Evolutionary conservation across 1,140 invertebrate genomes (phyloP), one percentile per base, ranked within the genome.

Genomic region (Tetraneura akinire): DNA sequence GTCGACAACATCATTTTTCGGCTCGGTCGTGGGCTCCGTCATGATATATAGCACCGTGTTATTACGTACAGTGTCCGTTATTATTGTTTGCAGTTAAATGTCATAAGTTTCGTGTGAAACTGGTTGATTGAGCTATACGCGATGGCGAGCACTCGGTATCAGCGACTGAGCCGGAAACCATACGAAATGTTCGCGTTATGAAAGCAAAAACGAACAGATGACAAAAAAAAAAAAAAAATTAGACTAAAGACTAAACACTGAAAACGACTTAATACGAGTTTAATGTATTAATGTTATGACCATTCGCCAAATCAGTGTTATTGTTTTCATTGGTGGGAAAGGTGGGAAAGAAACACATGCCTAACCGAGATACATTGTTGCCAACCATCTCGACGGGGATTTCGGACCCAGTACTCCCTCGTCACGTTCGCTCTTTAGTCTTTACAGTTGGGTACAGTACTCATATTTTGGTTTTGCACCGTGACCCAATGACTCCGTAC

Each of bases 311-410:
- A 78, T 78, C 74, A 78, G 74, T 78, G 74, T 78, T 78, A 60
- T 78, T 78, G 74, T 78, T 78, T 78, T 60, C 74, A 55, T 47
- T 21, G 4, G 55, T 37, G n/a, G 42, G 51, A 78, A 60, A 78
- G 55, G 74, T 78, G 53, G 74, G 74, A 78, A 37, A 78, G 32
- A 76, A 78, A 78, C 74, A 78, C 74, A 78, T 78, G 74, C 74
- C 74, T 60, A 37, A 14, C n/a, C 21, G 74, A 78, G 74, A 78
- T 78, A 78, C 74, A 78, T 45, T 60, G 74, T 21, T 78, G 74
- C 74, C 74, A 78, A 78, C 74, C 74, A 21, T 11, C 16, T 11
- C 64, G n/a, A 37, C 64, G 32, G 32, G 13, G 32, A 37, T 42
- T 21, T 57, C 16, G 16, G 1, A 1, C 71, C 53, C 53, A 13